A percentile compares a stretch with the other conserved stretches of the same genome.
phyloP scores from a whole-genome alignment of 2,888 invertebrate genomes.

The Gisinianus flammeolus region DNA sequence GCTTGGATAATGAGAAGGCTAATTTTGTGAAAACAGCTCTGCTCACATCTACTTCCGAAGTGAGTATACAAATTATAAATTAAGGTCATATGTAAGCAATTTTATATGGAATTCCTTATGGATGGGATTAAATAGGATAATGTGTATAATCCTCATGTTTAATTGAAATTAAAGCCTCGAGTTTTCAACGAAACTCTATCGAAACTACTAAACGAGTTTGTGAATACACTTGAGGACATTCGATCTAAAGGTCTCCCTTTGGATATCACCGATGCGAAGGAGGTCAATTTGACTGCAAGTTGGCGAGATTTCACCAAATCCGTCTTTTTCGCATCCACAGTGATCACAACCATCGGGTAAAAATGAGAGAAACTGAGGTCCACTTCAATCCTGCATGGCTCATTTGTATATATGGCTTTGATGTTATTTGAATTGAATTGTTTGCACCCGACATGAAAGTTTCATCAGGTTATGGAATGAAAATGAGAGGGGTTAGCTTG shows the following conservation, averaged over 20 bases:
- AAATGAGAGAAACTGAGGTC: too few relatives aligned
- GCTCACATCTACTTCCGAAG: not conserved
- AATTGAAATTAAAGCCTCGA: slow-evolving; percentile 14
- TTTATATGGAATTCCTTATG: not conserved
- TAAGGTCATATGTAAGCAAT: not conserved
- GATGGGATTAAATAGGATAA: not conserved
- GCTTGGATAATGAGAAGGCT: slow-evolving; percentile 66
- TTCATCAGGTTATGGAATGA: too few relatives aligned
- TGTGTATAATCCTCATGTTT: not conserved
- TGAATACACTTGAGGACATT: slow-evolving; percentile 18
- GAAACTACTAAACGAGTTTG: slow-evolving; percentile 5
- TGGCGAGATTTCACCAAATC: slow-evolving; percentile 64
- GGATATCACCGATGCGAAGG: not conserved
- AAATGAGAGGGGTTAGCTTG: too few relatives aligned
- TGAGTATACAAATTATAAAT: not conserved
- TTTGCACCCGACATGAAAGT: too few relatives aligned
- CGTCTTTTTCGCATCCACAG: slow-evolving; percentile 87
- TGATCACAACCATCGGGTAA: slow-evolving; percentile 87
- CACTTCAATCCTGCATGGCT: too few relatives aligned
- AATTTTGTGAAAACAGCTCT: slow-evolving; percentile 65
- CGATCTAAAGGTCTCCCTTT: slow-evolving; percentile 22
- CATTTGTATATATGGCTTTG: too few relatives aligned
- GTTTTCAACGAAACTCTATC: slow-evolving; percentile 17
- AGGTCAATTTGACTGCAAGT: not conserved
- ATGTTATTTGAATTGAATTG: too few relatives aligned